phyloP scores from a whole-genome alignment of 2,888 invertebrate species.

The Macropis europaea region DNA sequence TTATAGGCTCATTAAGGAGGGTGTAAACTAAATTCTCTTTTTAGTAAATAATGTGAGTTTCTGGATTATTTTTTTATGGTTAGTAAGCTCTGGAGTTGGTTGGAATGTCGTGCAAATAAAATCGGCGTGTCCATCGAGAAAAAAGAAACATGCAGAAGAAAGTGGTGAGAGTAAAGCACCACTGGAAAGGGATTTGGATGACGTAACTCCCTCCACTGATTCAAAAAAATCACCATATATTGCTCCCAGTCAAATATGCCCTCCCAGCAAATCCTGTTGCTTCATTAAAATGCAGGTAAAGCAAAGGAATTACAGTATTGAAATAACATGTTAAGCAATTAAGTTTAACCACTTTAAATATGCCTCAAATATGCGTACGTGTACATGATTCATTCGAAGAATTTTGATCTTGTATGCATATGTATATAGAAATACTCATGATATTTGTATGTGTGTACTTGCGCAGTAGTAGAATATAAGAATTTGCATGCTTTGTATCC shows the following conservation, averaged over 20 bases:
- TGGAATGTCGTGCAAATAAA: conserved; percentile 35
- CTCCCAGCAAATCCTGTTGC: conserved; percentile 35
- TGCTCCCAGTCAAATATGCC: conserved; percentile 38
- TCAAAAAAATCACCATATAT: conserved; percentile 4
- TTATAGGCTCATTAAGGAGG: neutral
- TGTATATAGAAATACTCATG: no score
- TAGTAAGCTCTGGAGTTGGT: conserved; percentile 36
- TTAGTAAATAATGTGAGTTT: neutral
- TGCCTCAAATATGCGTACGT: no score
- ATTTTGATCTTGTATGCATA: no score
- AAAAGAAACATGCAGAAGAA: conserved; percentile 13
- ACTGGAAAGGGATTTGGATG: neutral
- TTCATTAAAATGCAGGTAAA: conserved; percentile 64
- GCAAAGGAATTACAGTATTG: neutral
- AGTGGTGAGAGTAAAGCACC: neutral
- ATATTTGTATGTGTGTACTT: no score
- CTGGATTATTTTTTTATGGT: neutral
- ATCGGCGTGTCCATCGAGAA: conserved; percentile 51
- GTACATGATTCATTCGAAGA: no score
- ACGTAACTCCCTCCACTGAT: neutral
- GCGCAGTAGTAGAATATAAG: no score
- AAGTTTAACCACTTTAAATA: no score
- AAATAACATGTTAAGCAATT: no score
- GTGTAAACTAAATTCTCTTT: neutral
- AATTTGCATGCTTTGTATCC: no score